phyloP scores from a whole-genome alignment of 2,113 vertebrate species.

The Lophochroa leadbeateri region DNA sequence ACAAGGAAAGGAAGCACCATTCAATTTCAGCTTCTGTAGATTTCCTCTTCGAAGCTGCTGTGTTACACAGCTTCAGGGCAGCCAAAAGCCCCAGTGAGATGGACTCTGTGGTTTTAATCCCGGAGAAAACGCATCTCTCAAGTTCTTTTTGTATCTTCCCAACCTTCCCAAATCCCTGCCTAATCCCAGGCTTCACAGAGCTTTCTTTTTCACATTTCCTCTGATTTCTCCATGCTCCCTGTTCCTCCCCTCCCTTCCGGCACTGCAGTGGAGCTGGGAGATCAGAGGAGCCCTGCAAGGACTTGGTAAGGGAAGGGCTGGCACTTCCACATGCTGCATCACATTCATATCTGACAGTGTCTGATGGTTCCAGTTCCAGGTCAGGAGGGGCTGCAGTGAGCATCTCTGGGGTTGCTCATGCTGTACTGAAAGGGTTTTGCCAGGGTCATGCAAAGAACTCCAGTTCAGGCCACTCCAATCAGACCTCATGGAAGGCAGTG shows the following conservation, averaged over 20 bases:
- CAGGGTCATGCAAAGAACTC: neutral
- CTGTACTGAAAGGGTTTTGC: neutral
- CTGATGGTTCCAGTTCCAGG: neutral
- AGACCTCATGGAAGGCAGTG: neutral
- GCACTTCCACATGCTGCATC: neutral
- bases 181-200: neutral
- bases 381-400: neutral
- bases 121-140: neutral
- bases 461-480: neutral
- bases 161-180: slow-evolving; percentile 24
- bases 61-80: neutral
- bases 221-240: neutral
- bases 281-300: neutral
- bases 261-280: neutral
- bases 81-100: neutral
- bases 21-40: neutral
- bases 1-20: neutral
- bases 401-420: neutral
- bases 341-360: accelerated
- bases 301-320: neutral
- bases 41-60: slow-evolving; percentile 8
- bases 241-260: neutral
- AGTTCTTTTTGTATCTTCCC: neutral
- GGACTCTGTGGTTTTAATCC: slow-evolving; percentile 27
- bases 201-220: neutral